A percentile compares a stretch with the other conserved stretches of the same genome.
Conservation (phyloP, 2,113 vertebrate species). For the Oenanthe melanoleuca region DNA sequence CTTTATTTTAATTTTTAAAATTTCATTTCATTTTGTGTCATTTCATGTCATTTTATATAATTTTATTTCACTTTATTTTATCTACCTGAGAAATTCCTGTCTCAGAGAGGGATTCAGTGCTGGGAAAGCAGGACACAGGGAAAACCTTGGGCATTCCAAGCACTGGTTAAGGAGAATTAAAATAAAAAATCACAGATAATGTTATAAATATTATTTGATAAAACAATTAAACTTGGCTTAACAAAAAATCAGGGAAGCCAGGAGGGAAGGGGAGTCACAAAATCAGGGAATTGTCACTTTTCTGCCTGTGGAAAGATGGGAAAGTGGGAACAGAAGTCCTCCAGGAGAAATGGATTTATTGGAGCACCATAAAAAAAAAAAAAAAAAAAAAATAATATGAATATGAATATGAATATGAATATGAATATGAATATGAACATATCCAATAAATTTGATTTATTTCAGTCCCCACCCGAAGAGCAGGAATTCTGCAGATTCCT, state of each 20-base stretch:
- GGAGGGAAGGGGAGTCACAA: neutral
- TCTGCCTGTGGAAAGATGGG: neutral
- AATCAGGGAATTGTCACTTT: neutral
- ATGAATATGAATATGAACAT: too few relatives aligned
- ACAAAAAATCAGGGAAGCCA: accelerated
- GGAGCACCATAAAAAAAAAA: too few relatives aligned
- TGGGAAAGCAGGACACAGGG: neutral
- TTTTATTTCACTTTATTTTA: too few relatives aligned
- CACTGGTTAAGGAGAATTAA: neutral
- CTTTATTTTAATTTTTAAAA: too few relatives aligned
- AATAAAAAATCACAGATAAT: neutral
- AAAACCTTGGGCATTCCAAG: neutral
- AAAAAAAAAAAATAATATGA: too few relatives aligned
- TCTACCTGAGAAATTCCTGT: neutral
- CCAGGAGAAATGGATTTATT: neutral
- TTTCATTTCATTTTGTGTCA: too few relatives aligned
- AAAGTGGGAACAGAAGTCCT: neutral
- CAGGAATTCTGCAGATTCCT: neutral
- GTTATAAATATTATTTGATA: neutral
- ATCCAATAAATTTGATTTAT: neutral
- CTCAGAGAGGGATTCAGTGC: neutral
- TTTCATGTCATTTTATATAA: too few relatives aligned
- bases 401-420: too few relatives aligned
- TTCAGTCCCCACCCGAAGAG: neutral
- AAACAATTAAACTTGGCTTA: neutral